Evolutionary conservation across 2,797 vertebrate genomes (phyloP), one percentile per base, ranked within the genome.

Genomic region (Darevskia mixta): DNA sequence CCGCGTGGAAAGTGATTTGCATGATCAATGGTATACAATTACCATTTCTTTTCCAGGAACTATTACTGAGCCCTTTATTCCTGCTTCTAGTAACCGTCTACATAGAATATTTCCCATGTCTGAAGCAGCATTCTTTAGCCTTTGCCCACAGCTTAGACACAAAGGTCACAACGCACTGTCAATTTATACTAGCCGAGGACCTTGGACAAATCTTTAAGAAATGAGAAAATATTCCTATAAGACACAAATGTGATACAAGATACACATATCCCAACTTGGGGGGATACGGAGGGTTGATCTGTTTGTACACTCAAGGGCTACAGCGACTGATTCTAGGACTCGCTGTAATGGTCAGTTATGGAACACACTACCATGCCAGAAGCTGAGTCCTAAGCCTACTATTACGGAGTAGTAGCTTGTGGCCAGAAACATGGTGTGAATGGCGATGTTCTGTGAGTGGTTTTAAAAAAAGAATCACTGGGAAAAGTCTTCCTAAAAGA

Each of bases 1-100:
- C 55, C 92, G 84, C 72, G 81, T 82, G 87, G 84, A 58, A 94
- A 93, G 87, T 66, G 87, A 86, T 90, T 92, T 85, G 86, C 78
- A 32, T 91, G 75, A 87, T 92, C 92, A 93, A 82, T 80, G 29
- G 89, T 91, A 86, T 83, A 85, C 76, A 64, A n/a, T 43, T 45
- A 49, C 29, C 18, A 66, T 69, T 58, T 84, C 69, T 23, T 20
- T 61, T 77, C 18, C 29, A 41, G 41, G 27, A 87, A 73, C 78
- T 20, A 29, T 76, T 67, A 43, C 55, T 58, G 69, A 18, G 23
- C 18, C 27, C 72, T 66, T 38, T 73, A 64, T 79, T 73, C 45
- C 80, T 78, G 13, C 49, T 66, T 83, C 32, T 32, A 61, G 45
- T 8, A 66, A 41, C 64, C 27, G 11, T 67, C 64, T 43, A n/a